Base-by-base conservation (phyloP, 2,797 vertebrate species). In the Ispidina picta region DNA sequence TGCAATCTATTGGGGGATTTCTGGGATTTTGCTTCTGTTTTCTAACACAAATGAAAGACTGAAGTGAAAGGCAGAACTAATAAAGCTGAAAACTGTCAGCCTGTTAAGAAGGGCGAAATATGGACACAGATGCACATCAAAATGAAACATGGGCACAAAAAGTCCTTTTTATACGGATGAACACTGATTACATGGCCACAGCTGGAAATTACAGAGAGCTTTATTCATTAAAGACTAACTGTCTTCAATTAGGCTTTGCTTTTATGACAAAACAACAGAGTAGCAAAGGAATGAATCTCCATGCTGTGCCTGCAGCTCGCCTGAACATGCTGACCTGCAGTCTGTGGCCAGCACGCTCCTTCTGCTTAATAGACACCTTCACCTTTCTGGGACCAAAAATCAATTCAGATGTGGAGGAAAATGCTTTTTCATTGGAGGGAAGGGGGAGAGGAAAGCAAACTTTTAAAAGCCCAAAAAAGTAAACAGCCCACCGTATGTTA, bases 161-260 rank as follows among this genome's bases (percentile, higher is more conserved):
- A 82, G 90, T 68, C 63, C 39, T 92, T 92, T 95, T 90, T 59
- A 85, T 84, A 83, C 28, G 1, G 35, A 74, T 82, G 87, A 93
- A 43, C 3, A 13, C 68, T 65, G 88, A 95, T 96, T 96, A 96
- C 88, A 96, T 37, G 90, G 92, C 79, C 87, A 80, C 93, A 97
- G 94, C 85, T 97, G 90, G 94, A 96, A 92, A 78, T 89, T 91
- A 90, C 28, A 70, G 90, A 85, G 15, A 51, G 89, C 85, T 96
- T 96, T 91, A 96, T 93, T 95, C 56, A 90, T 95, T 97, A 92
- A 93, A 86, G 81, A 63, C 92, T 77, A 76, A 82, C 86, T 89
- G 64, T 26, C 80, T 92, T 86, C 88, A 86, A 86, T 84, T 92
- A 90, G 77, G 66, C 66, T 92, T 55, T 43, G 46, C 64, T 95